phyloP scores from a whole-genome alignment of 2,113 vertebrate genomes.

The Anarrhichthys ocellatus region DNA sequence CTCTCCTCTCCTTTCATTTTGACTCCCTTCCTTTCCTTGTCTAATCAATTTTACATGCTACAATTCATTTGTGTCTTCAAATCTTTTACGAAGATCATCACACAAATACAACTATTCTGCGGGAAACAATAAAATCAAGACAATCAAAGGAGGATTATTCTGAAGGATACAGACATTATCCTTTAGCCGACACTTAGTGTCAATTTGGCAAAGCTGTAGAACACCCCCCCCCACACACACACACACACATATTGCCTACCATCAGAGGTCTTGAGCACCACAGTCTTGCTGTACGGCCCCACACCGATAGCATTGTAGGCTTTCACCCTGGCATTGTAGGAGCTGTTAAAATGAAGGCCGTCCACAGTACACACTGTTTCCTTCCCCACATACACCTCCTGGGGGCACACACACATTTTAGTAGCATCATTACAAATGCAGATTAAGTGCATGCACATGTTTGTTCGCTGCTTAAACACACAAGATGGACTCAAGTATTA shows the following conservation, averaged over 20 bases:
- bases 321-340: conserved; percentile 97
- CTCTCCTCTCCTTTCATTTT: not conserved
- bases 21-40: not conserved
- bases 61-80: not conserved
- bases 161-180: not conserved
- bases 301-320: conserved; percentile 92
- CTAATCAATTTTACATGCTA: not conserved
- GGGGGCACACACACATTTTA: conserved; percentile 21
- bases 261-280: conserved; percentile 95
- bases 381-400: conserved; percentile 99
- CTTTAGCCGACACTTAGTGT: not conserved
- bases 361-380: conserved; percentile 98
- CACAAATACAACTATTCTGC: not conserved
- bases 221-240: conserved; percentile 9
- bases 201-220: not conserved
- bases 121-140: not conserved
- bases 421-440: conserved; percentile 10
- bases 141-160: not conserved
- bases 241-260: conserved; percentile 70
- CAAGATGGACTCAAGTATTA: not conserved
- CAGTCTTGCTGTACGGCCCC: conserved; percentile 97
- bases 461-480: not conserved
- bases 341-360: conserved; percentile 98
- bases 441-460: conserved; percentile 6
- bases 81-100: not conserved